Evolutionary conservation across 2,113 vertebrate species (phyloP), one percentile per base, ranked within the genome.

Genomic region (Paratilapia polleni): DNA sequence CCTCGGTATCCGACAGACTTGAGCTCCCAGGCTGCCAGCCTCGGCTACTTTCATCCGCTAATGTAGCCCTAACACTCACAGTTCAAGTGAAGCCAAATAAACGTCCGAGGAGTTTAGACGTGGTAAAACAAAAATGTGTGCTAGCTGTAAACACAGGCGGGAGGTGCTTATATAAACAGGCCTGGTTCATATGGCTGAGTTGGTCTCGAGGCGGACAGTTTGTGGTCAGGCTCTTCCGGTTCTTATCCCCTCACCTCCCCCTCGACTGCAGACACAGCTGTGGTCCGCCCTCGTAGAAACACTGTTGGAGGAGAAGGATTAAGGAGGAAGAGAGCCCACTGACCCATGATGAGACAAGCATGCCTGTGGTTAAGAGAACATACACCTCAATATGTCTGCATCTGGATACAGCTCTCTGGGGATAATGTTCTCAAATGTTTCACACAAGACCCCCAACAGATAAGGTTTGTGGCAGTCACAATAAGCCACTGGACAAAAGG

Each of bases 151-250:
- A 95, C 92, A 94, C 82, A 80, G 83, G 78, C 88, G 66, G 86
- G 93, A 91, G 91, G 92, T 78, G 74, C 92, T 94, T 94, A 60
- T 92, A 90, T 93, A 94, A 95, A 93, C 92, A 92, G 83, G 90
- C 88, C 88, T 17, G 70, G 78, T 90, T 91, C 85, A 73, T 85
- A 87, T 77, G 87, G 91, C 86, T 83, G 80, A 83, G 83, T 74
- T 83, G 82, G 80, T 92, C 77, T 83, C 59, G 60, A 90, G 88
- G 82, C 24, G 88, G 87, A 87, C 91, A 88, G 86, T 80, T 87
- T 91, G 91, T 83, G 94, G 93, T 94, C 84, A 74, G 88, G 80
- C 84, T 87, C 88, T 91, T 92, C 89, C 90, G 89, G 88, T 87
- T 82, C 26, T 17, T 57, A 31, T 22, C 49, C 47, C 73, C 60